These are phyloP conservation scores for Mamestra configurata DNA, from an alignment of 1,140 invertebrate species.

Conservation along the genomic window DNA sequence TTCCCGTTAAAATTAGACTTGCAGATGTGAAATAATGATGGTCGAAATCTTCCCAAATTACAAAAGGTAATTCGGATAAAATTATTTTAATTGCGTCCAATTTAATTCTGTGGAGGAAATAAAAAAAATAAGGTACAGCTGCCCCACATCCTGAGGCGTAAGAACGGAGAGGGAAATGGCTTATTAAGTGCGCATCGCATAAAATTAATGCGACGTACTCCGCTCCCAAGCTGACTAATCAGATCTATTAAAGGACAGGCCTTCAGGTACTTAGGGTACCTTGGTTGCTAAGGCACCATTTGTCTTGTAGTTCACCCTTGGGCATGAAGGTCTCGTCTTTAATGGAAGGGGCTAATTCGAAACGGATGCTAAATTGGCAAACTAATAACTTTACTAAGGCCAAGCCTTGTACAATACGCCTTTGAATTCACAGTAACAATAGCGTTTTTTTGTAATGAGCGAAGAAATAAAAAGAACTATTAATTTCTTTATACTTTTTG, in stretches of 20 bases:
- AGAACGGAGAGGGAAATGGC: slow-evolving; percentile 17
- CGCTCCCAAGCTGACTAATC: background rate
- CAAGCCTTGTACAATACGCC: slow-evolving; percentile 1
- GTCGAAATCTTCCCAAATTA: background rate
- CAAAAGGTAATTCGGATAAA: background rate
- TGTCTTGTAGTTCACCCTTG: background rate
- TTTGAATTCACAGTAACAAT: slow-evolving; percentile 20
- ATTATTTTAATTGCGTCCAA: background rate
- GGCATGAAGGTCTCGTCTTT: background rate
- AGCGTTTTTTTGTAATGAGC: background rate
- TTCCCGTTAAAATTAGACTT: background rate
- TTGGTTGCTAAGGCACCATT: background rate
- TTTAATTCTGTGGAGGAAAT: background rate
- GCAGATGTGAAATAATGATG: background rate
- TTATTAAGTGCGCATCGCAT: slow-evolving; percentile 13
- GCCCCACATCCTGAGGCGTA: background rate
- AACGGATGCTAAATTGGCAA: slow-evolving; percentile 25
- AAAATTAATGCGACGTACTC: background rate
- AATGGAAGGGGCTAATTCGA: background rate
- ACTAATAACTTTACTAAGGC: background rate
- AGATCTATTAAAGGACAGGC: background rate
- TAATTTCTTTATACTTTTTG: background rate
- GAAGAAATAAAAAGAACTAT: background rate
- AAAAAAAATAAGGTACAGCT: slow-evolving; percentile 10
- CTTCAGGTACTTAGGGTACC: background rate